These are phyloP conservation scores for Archips crataeganus DNA, from an alignment of 2,888 invertebrate genomes.

Conservation along the genomic window DNA sequence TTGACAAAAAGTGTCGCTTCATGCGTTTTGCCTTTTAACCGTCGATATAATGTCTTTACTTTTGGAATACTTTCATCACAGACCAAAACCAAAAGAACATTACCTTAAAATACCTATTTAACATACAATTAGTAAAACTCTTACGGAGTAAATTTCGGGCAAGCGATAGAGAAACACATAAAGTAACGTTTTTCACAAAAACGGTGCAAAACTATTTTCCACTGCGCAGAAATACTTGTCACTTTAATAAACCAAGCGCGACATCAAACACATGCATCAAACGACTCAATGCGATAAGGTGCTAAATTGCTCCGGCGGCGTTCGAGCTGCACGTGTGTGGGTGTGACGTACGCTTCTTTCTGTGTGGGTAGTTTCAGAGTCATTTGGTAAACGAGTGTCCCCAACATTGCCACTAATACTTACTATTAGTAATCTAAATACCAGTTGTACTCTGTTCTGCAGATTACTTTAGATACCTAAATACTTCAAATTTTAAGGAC, in stretches of 20 bases:
- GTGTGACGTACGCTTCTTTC: slow-evolving; percentile 6
- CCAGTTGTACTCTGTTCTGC: background rate
- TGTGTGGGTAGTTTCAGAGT: slow-evolving; percentile 9
- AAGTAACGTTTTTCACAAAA: background rate
- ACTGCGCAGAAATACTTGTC: background rate
- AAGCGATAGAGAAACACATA: too few relatives aligned
- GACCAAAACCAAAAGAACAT: too few relatives aligned
- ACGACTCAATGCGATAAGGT: slow-evolving; percentile 16
- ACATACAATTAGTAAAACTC: too few relatives aligned
- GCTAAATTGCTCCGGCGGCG: slow-evolving; percentile 8
- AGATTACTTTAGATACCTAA: too few relatives aligned
- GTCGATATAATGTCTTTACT: too few relatives aligned
- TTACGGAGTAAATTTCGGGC: too few relatives aligned
- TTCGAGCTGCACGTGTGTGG: background rate
- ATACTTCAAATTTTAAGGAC: too few relatives aligned
- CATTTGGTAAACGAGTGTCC: background rate
- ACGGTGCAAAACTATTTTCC: background rate
- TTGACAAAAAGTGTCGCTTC: too few relatives aligned
- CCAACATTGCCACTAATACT: background rate
- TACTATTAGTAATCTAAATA: background rate
- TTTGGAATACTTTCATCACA: too few relatives aligned
- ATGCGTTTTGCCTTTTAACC: too few relatives aligned
- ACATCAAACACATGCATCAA: slow-evolving; percentile 10
- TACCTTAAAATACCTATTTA: too few relatives aligned
- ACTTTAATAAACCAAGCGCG: background rate